These are phyloP conservation scores for Acromyrmex heyeri DNA, from an alignment of 1,140 invertebrate species.

Conservation along the genomic window DNA sequence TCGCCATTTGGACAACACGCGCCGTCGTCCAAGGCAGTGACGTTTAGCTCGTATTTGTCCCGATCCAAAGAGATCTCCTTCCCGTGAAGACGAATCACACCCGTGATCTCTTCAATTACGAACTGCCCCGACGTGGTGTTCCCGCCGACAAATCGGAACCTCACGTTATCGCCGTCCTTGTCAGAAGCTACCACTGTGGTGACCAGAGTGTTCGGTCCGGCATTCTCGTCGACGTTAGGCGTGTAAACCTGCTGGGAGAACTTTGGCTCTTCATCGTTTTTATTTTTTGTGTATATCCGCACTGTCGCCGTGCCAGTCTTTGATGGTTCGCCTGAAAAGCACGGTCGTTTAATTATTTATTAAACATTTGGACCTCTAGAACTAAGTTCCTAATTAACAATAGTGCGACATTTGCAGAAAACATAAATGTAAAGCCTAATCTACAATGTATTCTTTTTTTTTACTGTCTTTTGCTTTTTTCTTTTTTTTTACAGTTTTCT, in stretches of 20 bases:
- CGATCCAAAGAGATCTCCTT: conserved; percentile 94
- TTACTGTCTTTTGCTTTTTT: no score
- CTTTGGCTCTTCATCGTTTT: conserved; percentile 98
- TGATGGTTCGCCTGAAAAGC: conserved; percentile 91
- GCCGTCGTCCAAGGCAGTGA: conserved; percentile 97
- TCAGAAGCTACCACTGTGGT: conserved; percentile 98
- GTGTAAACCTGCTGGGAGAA: conserved; percentile 98
- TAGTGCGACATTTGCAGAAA: neutral
- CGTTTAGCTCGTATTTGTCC: conserved; percentile 97
- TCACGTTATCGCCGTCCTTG: conserved; percentile 97
- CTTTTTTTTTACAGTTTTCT: no score
- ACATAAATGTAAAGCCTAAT: neutral
- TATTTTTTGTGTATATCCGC: conserved; percentile 97
- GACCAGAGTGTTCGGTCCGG: conserved; percentile 96
- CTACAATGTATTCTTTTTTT: no score
- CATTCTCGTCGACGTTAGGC: conserved; percentile 98
- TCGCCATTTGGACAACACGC: conserved; percentile 96
- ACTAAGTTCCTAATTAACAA: neutral
- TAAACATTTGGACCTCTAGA: neutral
- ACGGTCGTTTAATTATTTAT: conserved; percentile 1
- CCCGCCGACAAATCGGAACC: conserved; percentile 97
- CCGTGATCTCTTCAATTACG: conserved; percentile 97
- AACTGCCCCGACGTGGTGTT: conserved; percentile 96
- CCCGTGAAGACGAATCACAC: conserved; percentile 95
- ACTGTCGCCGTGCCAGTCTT: conserved; percentile 97